These are phyloP conservation scores for Pelecanus crispus DNA, from an alignment of 2,113 vertebrate genomes.

Conservation along the genomic window DNA sequence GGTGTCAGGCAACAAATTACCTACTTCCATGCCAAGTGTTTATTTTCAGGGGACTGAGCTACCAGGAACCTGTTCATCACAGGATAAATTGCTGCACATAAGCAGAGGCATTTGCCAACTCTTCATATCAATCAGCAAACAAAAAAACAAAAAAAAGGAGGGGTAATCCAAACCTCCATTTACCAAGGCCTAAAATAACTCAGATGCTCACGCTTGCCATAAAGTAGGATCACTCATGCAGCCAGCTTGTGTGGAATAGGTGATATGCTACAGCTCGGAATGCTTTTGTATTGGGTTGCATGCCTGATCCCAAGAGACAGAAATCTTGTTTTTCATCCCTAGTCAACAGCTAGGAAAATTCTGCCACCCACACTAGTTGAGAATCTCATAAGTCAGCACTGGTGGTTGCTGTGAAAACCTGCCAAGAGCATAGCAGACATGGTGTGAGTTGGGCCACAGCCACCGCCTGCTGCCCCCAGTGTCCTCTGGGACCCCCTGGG, in stretches of 20 bases:
- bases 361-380: not conserved
- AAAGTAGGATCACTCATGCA: not conserved
- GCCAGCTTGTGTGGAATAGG: not conserved
- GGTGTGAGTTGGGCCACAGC: fast-evolving
- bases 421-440: not conserved
- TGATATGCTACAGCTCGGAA: fast-evolving
- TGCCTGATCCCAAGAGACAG: not conserved
- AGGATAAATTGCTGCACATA: not conserved
- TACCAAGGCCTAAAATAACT: constrained; percentile 11
- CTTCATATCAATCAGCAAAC: not conserved
- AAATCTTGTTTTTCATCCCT: not conserved
- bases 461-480: not conserved
- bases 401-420: not conserved
- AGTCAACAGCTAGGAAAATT: not conserved
- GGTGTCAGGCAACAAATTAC: not conserved
- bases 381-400: not conserved
- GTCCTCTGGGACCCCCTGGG: not conserved
- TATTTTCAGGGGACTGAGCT: not conserved
- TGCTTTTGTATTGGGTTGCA: not conserved
- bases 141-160: no score
- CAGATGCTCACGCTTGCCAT: not conserved
- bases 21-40: not conserved
- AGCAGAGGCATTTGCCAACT: not conserved
- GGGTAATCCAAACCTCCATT: not conserved
- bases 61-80: not conserved